Percentiles rank a stretch among this genome's conserved stretches.
Conservation (phyloP, 2,113 vertebrate genomes). For the Apaloderma vittatum region DNA sequence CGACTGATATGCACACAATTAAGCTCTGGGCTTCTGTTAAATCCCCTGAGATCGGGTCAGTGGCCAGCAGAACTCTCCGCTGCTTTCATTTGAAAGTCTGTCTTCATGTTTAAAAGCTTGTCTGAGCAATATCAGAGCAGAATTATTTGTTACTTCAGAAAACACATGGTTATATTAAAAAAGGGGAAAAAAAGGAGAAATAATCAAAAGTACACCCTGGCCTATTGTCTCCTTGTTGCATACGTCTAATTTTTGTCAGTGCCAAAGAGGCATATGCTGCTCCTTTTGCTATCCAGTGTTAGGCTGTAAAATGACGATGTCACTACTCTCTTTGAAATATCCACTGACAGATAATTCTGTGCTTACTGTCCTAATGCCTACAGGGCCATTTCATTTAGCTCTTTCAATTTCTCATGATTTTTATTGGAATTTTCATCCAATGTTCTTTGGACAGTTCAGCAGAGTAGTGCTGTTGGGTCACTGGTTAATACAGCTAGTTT, state of each 20-base stretch:
- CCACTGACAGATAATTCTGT: not conserved
- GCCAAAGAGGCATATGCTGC: not conserved
- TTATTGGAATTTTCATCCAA: not conserved
- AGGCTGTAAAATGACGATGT: not conserved
- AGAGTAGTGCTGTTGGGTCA: not conserved
- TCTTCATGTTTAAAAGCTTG: not conserved
- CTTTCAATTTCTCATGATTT: not conserved
- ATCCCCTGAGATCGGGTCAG: not conserved
- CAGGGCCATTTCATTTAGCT: not conserved
- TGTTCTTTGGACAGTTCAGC: not conserved
- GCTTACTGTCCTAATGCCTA: not conserved
- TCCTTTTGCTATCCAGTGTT: not conserved
- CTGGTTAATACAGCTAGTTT: not conserved
- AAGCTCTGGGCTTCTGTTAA: not conserved
- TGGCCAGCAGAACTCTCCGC: not conserved
- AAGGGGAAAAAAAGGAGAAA: not conserved
- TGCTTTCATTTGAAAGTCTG: not conserved
- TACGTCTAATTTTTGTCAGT: not conserved
- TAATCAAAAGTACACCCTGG: not conserved
- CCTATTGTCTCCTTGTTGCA: not conserved
- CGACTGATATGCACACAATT: not conserved
- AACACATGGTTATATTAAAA: not conserved
- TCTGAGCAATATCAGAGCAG: not conserved
- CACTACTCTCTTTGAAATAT: not conserved
- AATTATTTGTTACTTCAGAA: not conserved